Percentiles rank a stretch among this genome's conserved stretches.
These are phyloP conservation scores for Drosophila teissieri DNA, from an alignment of 1,140 invertebrate species.

Conservation along the genomic window DNA sequence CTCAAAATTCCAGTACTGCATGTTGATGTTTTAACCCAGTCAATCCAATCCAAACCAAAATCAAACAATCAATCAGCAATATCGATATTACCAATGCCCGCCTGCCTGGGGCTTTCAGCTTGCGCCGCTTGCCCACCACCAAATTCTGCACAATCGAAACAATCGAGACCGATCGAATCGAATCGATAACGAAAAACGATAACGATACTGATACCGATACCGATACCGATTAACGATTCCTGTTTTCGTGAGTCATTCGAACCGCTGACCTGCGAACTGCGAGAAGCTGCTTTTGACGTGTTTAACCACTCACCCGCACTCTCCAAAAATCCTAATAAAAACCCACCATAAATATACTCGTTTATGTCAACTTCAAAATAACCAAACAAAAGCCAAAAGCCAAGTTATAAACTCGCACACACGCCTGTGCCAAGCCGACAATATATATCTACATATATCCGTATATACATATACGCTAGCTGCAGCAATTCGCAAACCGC, in stretches of 20 bases:
- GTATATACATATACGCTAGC: constrained; percentile 45
- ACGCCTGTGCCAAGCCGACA: constrained; percentile 70
- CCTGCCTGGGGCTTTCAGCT: constrained; percentile 59
- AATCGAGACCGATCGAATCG: constrained; percentile 65
- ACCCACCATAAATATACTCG: constrained; percentile 29
- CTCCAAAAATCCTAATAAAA: constrained; percentile 38
- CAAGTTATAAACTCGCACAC: constrained; percentile 57
- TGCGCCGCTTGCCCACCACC: constrained; percentile 63
- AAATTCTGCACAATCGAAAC: constrained; percentile 67
- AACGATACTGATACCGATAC: constrained; percentile 50
- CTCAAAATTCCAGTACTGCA: constrained; percentile 59
- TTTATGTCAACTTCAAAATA: constrained; percentile 37
- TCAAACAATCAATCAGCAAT: constrained; percentile 32
- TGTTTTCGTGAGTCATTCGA: constrained; percentile 56
- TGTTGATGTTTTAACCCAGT: constrained; percentile 72
- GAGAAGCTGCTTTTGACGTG: constrained; percentile 70
- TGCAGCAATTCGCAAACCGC: constrained; percentile 24
- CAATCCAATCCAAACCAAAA: constrained; percentile 24
- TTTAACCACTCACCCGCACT: constrained; percentile 51
- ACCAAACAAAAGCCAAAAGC: not conserved
- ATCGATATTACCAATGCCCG: constrained; percentile 40
- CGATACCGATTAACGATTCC: constrained; percentile 61
- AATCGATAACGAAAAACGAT: constrained; percentile 57
- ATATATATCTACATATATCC: constrained; percentile 10
- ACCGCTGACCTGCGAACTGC: constrained; percentile 46